Evolutionary conservation across 2,888 invertebrate species (phyloP), one percentile per base, ranked within the genome.

Genomic region (Drosophila recens): DNA sequence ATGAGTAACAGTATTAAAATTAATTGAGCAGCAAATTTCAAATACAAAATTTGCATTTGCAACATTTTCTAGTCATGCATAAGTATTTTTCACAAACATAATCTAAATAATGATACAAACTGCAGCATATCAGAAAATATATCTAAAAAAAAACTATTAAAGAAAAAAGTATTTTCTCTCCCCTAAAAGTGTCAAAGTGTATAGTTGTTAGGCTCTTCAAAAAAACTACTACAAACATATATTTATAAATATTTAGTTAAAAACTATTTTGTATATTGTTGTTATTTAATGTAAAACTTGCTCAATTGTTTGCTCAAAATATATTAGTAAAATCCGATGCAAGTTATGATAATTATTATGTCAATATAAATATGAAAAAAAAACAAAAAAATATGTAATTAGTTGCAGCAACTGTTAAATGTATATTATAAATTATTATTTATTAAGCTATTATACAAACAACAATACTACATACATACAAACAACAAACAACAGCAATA

Each of bases 1-100:
- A 40, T 40, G 45, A 36, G 20, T 34, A 72, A 72, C 84, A 85
- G 84, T 85, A 85, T 85, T 85, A 85, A 86, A 66, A 64, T 73
- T 73, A 57, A 68, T 80, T 76, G 66, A 61, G 70, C 77, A 58
- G 70, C 77, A 74, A 68, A 62, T 48, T 57, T 67, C 49, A 27
- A 71, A 57, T 63, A 63, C 70, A 6, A 27, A 68, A 64, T 74
- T 71, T 67, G 67, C 58, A 63, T 72, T 62, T 69, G 51, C 59
- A 34, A 48, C 67, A 51, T 20, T 33, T 51, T 73, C 75, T 78
- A 76, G 74, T 79, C 76, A 62, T 58, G 78, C 63, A 56, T 57
- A 56, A 67, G 74, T 73, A 62, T 78, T 76, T 62, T 53, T 66
- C 42, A 53, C 30, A 63, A 52, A n/a, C 42, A 43, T 36, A 46